Base-by-base conservation (phyloP, 2,888 invertebrate species). In the Drymonia ruficornis region DNA sequence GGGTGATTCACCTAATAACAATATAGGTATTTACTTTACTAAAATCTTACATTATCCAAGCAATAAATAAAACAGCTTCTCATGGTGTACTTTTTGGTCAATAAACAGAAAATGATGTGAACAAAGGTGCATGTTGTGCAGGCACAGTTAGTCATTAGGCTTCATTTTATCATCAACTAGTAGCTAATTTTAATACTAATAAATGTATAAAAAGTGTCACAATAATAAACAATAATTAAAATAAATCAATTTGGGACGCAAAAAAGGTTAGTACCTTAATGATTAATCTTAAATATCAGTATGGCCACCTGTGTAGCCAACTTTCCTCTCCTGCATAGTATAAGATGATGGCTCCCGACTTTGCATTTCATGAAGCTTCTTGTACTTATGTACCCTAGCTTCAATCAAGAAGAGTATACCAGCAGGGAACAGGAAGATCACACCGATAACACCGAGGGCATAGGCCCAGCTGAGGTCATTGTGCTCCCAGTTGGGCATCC, bases 401-500 rank as follows among this genome's bases (percentile, higher is more conserved):
- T 98, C 98, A 0, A 98, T 94, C 61, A 98, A 90, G 80, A 97
- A 98, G 7, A 98, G 87, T 48, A 96, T 94, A 11, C 97, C 97
- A 11, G 96, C 95, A 1, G 97, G 95, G 58, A 97, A 94, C 2
- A 97, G 89, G 44, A 95, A 84, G 29, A 97, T 91, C 0, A 96
- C 96, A 1, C 98, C 98, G 44, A 97, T 88, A 1, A 96, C 96
- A 16, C 95, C 98, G 36, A 99, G 90, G 0, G 97, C 99, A 87
- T 95, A 99, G 0, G 98, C 97, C 98, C 98, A 99, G 12, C 98
- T 96, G 52, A 99, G 94, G 81, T 98, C 96, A 87, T 99, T 99
- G 82, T 98, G 97, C 74, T 99, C 97, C 96, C 98, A 98, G 75
- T 98, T 95, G 0, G 99, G 98, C 97, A 99, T 98, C 97, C 98